Conservation (phyloP, 2,888 invertebrate species). For the Dermolepida albohirtum region DNA sequence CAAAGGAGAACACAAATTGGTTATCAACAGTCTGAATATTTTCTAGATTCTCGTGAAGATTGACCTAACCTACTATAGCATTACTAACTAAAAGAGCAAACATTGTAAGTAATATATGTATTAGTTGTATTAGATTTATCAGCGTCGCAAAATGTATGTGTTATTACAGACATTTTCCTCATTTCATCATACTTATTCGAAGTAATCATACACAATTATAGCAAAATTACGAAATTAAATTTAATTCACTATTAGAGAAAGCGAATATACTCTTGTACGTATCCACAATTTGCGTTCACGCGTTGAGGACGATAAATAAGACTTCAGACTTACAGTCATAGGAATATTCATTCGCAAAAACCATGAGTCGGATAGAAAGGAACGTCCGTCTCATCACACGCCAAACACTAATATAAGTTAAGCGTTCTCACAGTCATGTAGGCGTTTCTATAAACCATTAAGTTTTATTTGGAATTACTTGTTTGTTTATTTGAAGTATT, state of each 20-base stretch:
- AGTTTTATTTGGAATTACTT: conserved; percentile 5
- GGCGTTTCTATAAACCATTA: conserved; percentile 13
- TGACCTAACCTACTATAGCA: too few relatives aligned
- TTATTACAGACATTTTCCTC: too few relatives aligned
- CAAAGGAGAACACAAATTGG: too few relatives aligned
- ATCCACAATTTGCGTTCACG: conserved; percentile 19
- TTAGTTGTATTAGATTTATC: too few relatives aligned
- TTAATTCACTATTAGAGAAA: conserved; percentile 11
- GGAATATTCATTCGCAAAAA: conserved; percentile 21
- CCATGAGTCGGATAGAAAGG: not conserved
- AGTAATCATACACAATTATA: not conserved
- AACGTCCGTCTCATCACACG: not conserved
- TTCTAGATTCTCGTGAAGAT: too few relatives aligned
- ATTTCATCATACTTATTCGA: too few relatives aligned
- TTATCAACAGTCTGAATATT: too few relatives aligned
- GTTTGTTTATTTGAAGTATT: not conserved
- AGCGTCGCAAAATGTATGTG: too few relatives aligned
- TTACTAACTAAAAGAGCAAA: too few relatives aligned
- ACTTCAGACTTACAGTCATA: not conserved
- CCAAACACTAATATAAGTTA: conserved; percentile 9
- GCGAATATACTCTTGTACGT: not conserved
- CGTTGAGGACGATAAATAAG: conserved; percentile 19
- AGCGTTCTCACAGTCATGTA: not conserved
- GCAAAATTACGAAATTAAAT: not conserved
- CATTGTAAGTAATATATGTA: too few relatives aligned